Evolutionary conservation across 2,888 invertebrate species (phyloP), one percentile per base, ranked within the genome.

Genomic region (Myopa testacea): DNA sequence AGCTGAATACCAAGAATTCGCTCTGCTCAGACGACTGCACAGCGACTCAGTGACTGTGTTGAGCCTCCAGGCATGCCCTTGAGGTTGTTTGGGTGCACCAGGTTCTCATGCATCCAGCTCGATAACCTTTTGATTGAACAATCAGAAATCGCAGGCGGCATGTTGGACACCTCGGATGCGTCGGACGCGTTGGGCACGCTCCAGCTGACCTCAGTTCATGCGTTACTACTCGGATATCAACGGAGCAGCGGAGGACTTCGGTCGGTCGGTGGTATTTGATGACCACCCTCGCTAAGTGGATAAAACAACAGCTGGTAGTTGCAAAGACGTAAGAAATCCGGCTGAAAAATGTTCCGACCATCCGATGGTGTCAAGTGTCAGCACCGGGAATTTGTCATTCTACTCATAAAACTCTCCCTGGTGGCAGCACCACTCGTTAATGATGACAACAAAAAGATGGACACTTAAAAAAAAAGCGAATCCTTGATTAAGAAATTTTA

Each of bases 331-430:
- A 65, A 65, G 37, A 65, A 65, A 65, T 67, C 55, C 52, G 6
- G 5, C 40, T 40, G 10, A 34, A 16, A 55, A 50, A 58, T 19
- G 10, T 10, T 26, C 38, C 38, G 26, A 12, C 19, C 40, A 26
- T 63, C 78, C 80, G 70, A 77, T 81, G 79, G 84, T 84, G 84
- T 84, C 84, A 85, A 84, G 82, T 85, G 85, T 85, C 85, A 82
- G 82, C 81, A 81, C 82, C 81, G 82, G 83, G 82, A 81, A 85
- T 85, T 85, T 84, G 84, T 85, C 84, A 82, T 77, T 76, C 10
- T 19, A 50, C 67, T 55, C 19, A 67, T 65, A 52, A 34, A 26
- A 4, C 45, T 73, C 14, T 16, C 52, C 6, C 10, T 58, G 55
- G 58, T 37, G 10, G 65, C 37, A 52, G 10, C 26, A 26, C 26